Percentiles rank a stretch among this genome's conserved stretches.
These are phyloP conservation scores for Egretta garzetta DNA, from an alignment of 2,113 vertebrate genomes.

Conservation along the genomic window DNA sequence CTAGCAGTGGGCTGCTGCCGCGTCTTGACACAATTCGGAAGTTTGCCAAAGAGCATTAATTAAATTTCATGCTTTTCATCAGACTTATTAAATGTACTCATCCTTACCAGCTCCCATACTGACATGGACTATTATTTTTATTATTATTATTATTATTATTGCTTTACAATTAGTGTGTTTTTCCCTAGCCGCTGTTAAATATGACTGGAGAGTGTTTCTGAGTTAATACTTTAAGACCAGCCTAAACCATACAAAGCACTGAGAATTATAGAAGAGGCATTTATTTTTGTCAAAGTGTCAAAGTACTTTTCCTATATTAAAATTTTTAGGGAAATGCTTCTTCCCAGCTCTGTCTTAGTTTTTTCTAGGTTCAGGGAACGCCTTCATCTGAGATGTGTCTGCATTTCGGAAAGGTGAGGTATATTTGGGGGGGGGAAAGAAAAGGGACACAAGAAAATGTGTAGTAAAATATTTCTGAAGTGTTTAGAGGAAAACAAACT, in stretches of 20 bases:
- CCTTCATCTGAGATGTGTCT: background rate
- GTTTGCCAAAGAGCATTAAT: slow-evolving; percentile 50
- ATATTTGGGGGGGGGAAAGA: fast-evolving
- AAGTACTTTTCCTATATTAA: background rate
- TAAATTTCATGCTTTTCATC: slow-evolving; percentile 58
- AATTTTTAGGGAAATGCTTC: background rate
- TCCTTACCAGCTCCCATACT: slow-evolving; percentile 29
- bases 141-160: background rate
- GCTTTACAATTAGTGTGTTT: slow-evolving; percentile 22
- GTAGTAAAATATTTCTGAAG: background rate
- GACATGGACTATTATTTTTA: background rate
- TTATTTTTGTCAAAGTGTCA: background rate
- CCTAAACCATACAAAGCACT: background rate
- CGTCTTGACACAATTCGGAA: slow-evolving; percentile 19
- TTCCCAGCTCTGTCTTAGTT: background rate
- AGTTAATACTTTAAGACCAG: background rate
- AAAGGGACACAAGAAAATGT: background rate
- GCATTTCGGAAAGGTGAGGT: background rate
- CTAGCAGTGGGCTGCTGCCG: background rate
- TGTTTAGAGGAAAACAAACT: background rate
- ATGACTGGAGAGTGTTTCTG: background rate
- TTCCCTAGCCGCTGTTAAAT: background rate
- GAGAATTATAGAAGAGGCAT: background rate
- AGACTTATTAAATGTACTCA: slow-evolving; percentile 38
- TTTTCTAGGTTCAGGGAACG: background rate